A percentile compares a stretch with the other conserved stretches of the same genome.
Evolutionary conservation across 1,140 invertebrate species (phyloP).

Genomic region (Vanessa tameamea): DNA sequence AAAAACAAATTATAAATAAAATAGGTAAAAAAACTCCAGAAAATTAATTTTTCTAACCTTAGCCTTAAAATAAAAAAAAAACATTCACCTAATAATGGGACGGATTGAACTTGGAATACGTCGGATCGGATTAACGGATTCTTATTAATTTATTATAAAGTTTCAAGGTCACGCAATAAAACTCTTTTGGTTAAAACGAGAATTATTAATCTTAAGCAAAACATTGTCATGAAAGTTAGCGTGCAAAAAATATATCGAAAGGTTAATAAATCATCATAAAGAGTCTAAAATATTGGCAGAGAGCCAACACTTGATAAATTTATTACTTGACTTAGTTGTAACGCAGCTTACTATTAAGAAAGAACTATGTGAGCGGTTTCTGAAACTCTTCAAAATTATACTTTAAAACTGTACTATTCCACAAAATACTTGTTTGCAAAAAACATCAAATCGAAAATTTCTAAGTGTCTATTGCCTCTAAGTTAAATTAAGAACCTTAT

Average conservation of each 20-base stretch:
- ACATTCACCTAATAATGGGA: too few species aligned
- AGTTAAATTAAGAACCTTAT: background rate
- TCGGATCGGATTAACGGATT: too few species aligned
- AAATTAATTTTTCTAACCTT: too few species aligned
- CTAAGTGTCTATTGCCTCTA: too few species aligned
- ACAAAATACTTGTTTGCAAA: background rate
- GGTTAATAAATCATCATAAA: conserved; percentile 9
- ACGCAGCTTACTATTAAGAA: background rate
- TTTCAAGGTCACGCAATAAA: too few species aligned
- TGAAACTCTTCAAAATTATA: background rate
- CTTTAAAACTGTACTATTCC: background rate
- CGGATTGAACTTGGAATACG: too few species aligned
- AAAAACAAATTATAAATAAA: too few species aligned
- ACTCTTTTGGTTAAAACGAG: too few species aligned
- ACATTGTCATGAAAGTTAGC: background rate
- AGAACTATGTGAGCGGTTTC: background rate
- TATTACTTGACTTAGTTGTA: background rate
- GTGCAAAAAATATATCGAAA: conserved; percentile 3
- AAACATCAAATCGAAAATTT: too few species aligned
- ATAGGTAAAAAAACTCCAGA: too few species aligned
- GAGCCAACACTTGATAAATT: conserved; percentile 5
- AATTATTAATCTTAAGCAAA: background rate
- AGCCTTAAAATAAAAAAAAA: too few species aligned
- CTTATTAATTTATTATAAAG: too few species aligned
- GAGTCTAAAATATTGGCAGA: conserved; percentile 2